Percentiles rank a stretch among this genome's conserved stretches.
These are phyloP conservation scores for Oreocharis arfaki DNA, from an alignment of 2,113 vertebrate genomes.

Conservation along the genomic window DNA sequence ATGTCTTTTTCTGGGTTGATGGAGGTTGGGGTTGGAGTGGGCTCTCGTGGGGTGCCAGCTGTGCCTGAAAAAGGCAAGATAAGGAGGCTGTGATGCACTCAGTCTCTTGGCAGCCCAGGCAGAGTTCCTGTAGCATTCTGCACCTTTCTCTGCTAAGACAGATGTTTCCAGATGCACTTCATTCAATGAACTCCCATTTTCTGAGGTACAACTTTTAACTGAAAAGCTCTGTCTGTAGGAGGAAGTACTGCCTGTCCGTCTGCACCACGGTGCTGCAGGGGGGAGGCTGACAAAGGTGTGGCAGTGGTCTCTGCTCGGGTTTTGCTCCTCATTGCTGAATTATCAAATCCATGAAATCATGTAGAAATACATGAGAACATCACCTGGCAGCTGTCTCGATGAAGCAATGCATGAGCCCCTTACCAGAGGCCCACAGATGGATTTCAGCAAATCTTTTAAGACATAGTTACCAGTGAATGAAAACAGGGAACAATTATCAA, in stretches of 20 bases:
- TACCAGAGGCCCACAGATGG: neutral
- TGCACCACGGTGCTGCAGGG: neutral
- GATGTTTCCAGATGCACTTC: neutral
- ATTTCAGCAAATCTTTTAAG: neutral
- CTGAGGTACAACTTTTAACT: neutral
- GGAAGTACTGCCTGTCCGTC: neutral
- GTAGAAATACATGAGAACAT: neutral
- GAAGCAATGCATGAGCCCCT: neutral
- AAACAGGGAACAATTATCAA: neutral
- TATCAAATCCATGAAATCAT: neutral
- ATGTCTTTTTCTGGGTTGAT: too few species aligned
- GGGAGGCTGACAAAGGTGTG: neutral
- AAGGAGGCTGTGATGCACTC: neutral
- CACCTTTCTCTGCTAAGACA: neutral
- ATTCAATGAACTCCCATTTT: rapidly evolving
- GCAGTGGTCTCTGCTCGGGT: neutral
- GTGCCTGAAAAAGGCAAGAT: neutral
- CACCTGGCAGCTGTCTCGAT: neutral
- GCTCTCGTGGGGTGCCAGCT: rapidly evolving
- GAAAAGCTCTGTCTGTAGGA: neutral
- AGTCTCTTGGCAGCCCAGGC: too few species aligned
- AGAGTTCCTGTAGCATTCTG: neutral
- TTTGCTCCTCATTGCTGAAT: neutral
- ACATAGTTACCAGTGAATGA: too few species aligned
- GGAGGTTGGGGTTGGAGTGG: neutral